Evolutionary conservation across 2,888 invertebrate species (phyloP), one percentile per base, ranked within the genome.

Genomic region (Blera fallax): DNA sequence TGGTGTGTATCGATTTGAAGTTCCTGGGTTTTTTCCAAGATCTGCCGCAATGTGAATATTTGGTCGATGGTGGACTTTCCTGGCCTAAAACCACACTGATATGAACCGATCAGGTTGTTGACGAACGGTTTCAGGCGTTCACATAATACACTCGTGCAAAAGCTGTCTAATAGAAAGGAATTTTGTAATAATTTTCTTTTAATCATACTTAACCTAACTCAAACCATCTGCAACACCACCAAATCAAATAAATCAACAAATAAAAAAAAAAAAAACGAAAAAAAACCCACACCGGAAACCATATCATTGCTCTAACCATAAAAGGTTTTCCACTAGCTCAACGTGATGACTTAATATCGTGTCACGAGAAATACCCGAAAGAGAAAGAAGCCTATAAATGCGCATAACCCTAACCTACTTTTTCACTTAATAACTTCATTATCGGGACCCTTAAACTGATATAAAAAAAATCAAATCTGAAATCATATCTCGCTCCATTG

Each of bases 371-470:
- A 64, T 43, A 10, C 8, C 27, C 24, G 21, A 34, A n/a, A 29
- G 11, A 29, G 11, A 60, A n/a, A 54, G 43, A 54, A 50, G 34
- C n/a, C 70, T 14, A 60, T 78, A 40, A 80, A 58, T 69, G 43
- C 37, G 8, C 52, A 43, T 74, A 81, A 45, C 45, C 69, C 62
- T 76, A 81, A 82, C 77, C 77, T 77, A 72, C 64, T 70, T 82
- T 58, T 74, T 10, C 21, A 48, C 64, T 76, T 82, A 77, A 82
- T 82, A 82, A 77, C 77, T 82, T 72, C 77, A 82, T 82, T 82
- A 82, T 82, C 82, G 65, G n/a, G 64, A 45, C 77, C 70, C 82
- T 72, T 77, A 70, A 70, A 77, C 64, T 65, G 82, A 77, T 54
- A 81, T 69, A 54, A 82, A 82, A 76, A 54, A 82, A 76, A 54